Evolutionary conservation across 2,113 vertebrate species (phyloP).

Genomic region (Bubalus kerabau): DNA sequence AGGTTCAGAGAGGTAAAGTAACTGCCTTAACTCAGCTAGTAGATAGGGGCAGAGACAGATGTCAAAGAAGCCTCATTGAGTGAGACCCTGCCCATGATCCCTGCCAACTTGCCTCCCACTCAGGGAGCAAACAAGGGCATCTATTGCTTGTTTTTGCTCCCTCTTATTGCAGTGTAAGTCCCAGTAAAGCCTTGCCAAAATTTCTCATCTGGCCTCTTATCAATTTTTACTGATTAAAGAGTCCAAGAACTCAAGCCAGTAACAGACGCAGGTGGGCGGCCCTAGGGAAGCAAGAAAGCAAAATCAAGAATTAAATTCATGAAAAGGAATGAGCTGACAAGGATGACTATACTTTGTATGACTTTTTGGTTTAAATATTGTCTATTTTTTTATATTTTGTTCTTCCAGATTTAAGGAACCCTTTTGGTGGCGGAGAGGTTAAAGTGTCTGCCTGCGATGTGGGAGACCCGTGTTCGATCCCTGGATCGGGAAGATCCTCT

Average conservation of each 20-base stretch:
- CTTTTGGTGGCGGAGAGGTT: no score
- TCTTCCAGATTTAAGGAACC: not conserved
- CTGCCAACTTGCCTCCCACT: not conserved
- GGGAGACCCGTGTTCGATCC: no score
- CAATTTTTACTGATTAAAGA: not conserved
- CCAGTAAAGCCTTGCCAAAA: not conserved
- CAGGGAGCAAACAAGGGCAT: not conserved
- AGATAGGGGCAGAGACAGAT: not conserved
- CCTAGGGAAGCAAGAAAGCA: not conserved
- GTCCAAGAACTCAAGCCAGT: not conserved
- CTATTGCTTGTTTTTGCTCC: not conserved
- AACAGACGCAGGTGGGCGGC: not conserved
- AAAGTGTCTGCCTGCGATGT: no score
- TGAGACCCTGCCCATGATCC: fast-evolving
- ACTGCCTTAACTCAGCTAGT: no score
- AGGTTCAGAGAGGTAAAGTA: not conserved
- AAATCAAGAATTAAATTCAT: not conserved
- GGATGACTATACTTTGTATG: not conserved
- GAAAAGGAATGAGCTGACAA: not conserved
- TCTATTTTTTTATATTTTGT: not conserved
- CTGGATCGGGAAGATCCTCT: no score
- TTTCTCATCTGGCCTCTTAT: not conserved
- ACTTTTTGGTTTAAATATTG: not conserved
- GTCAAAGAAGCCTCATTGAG: no score
- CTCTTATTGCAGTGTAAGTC: not conserved